Percentiles rank a stretch among this genome's conserved stretches.
Evolutionary conservation across 2,797 vertebrate species (phyloP).

Genomic region (Pagetopsis macropterus): DNA sequence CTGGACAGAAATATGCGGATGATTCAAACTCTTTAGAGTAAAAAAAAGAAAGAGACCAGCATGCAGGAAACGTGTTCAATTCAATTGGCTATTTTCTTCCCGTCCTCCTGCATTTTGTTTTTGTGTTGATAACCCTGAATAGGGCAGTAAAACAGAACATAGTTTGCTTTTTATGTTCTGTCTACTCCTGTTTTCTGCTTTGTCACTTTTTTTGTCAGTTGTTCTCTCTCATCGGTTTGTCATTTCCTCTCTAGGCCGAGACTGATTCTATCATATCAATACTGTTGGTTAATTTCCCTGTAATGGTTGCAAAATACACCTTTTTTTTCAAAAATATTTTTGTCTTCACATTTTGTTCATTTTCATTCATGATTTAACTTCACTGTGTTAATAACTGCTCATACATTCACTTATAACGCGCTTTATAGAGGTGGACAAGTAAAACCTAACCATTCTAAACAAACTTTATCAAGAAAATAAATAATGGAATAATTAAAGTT

Average conservation of each 20-base stretch:
- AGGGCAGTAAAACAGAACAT: not conserved
- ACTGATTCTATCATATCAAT: conserved; percentile 1
- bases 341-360: not conserved
- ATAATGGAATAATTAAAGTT: not conserved
- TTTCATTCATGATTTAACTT: not conserved
- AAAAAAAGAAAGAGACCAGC: not conserved
- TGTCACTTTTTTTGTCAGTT: conserved; percentile 25
- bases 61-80: not conserved
- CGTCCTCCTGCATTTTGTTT: not conserved
- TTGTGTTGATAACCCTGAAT: not conserved
- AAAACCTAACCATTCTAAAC: not conserved
- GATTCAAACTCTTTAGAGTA: not conserved
- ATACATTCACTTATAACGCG: not conserved
- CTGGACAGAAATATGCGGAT: not conserved
- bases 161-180: not conserved
- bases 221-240: conserved; percentile 14
- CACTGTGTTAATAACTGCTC: not conserved
- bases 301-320: not conserved
- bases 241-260: conserved; percentile 40
- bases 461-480: not conserved
- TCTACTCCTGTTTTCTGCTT: conserved; percentile 11
- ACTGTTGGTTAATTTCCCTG: not conserved
- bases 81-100: not conserved
- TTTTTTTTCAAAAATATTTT: not conserved
- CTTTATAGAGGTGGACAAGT: not conserved